These are phyloP conservation scores for Pongo abelii DNA, from an alignment of 2,113 vertebrate species.

Conservation along the genomic window DNA sequence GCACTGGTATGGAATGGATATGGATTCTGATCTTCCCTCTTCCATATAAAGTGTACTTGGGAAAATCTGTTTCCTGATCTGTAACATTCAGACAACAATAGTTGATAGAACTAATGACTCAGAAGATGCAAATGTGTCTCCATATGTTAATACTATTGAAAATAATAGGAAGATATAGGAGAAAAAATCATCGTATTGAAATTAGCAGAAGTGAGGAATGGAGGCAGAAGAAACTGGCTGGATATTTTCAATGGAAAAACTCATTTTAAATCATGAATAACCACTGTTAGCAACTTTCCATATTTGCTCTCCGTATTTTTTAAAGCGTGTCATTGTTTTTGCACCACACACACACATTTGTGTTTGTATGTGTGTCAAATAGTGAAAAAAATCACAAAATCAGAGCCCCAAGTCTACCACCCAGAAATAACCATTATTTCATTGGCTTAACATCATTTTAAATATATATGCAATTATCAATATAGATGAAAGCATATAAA, in stretches of 20 bases:
- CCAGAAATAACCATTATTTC: neutral
- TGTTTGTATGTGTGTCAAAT: neutral
- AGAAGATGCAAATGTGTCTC: neutral
- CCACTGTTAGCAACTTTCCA: neutral
- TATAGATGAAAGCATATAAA: neutral
- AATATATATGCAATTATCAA: neutral
- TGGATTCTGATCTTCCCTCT: neutral
- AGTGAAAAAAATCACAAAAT: neutral
- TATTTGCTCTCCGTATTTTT: neutral
- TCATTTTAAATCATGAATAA: neutral
- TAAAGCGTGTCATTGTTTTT: neutral
- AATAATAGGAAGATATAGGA: neutral
- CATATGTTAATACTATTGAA: neutral
- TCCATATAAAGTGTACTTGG: neutral
- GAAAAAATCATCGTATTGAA: neutral
- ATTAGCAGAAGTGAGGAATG: neutral
- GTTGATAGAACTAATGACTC: neutral
- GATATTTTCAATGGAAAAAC: neutral
- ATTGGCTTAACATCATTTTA: neutral
- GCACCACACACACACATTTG: neutral
- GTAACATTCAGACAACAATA: neutral
- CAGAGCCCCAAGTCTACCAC: neutral
- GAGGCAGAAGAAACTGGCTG: neutral
- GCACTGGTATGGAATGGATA: neutral
- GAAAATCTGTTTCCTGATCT: neutral